Base-by-base conservation (phyloP, 2,888 invertebrate species). In the Neoscelio sp. region DNA sequence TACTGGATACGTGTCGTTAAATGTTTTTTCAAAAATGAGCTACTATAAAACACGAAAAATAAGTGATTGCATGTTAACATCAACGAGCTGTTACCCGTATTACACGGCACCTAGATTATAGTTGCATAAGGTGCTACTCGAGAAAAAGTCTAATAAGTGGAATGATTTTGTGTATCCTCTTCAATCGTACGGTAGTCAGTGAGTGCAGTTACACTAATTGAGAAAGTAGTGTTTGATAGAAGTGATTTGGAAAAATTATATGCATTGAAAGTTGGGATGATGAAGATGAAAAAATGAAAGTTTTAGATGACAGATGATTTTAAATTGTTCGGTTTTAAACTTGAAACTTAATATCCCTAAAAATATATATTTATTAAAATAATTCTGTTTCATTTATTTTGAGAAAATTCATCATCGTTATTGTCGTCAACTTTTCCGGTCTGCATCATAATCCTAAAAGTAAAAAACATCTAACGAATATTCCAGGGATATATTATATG, bases 171-270 rank as follows among this genome's bases (percentile, higher is more conserved):
- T 58, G 50, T 50, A 58, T 65, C 65, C 54, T 73, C 73, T 73
- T 73, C 73, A 71, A 71, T 71, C 71, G 58, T 62, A 54, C 62
- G n/a, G n/a, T 62, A 62, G 71, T 71, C 71, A 64, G 64, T 75
- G 74, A 75, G 60, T 30, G 67, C 74, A 52, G 74, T 42, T 52
- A 44, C 73, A 73, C 64, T 73, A 60, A 73, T 28, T 54, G 73
- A 64, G 71, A 71, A 73, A 73, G 73, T 64, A 46, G 52, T 58
- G 60, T 46, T 48, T 40, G 30, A 26, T 70, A 42, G 60, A 20
- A 13, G 38, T 64, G 26, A 56, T 64, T 73, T 64, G 64, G 54
- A 73, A 73, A 73, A 64, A 73, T 64, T n/a, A n/a, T n/a, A n/a
- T n/a, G n/a, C n/a, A n/a, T n/a, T n/a, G n/a, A n/a, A n/a, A n/a